phyloP scores from a whole-genome alignment of 2,113 vertebrate species.

The Peromyscus maniculatus region DNA sequence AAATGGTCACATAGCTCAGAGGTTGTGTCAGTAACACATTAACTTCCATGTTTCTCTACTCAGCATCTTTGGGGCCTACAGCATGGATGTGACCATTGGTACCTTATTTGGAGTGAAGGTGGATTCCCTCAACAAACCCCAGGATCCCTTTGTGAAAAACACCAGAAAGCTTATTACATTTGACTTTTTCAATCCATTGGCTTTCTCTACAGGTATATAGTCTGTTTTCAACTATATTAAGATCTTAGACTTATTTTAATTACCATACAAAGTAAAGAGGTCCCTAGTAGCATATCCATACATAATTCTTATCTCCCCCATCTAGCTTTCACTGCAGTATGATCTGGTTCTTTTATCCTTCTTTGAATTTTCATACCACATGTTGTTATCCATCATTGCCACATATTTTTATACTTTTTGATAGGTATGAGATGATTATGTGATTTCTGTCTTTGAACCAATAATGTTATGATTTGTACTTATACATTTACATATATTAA shows the following conservation, averaged over 20 bases:
- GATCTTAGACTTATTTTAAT: background rate
- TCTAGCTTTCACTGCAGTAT: background rate
- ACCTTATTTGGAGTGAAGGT: too few species aligned
- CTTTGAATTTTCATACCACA: background rate
- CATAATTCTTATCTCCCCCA: background rate
- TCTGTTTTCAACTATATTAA: background rate
- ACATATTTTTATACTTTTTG: too few species aligned
- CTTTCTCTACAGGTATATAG: constrained; percentile 83
- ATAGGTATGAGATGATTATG: background rate
- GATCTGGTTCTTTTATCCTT: background rate
- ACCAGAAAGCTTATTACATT: constrained; percentile 85
- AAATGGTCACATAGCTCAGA: background rate
- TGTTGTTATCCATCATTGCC: background rate
- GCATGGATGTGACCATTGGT: too few species aligned
- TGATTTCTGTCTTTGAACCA: background rate
- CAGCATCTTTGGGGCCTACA: too few species aligned
- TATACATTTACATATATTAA: background rate
- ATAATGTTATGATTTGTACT: background rate
- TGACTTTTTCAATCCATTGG: constrained; percentile 80
- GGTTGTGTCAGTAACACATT: background rate
- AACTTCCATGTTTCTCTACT: background rate
- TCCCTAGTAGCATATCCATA: background rate
- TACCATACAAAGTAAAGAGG: background rate
- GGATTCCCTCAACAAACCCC: too few species aligned
- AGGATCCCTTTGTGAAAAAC: constrained; percentile 85